Conservation (phyloP, 1,140 invertebrate species). For the Piezodorus guildinii region DNA sequence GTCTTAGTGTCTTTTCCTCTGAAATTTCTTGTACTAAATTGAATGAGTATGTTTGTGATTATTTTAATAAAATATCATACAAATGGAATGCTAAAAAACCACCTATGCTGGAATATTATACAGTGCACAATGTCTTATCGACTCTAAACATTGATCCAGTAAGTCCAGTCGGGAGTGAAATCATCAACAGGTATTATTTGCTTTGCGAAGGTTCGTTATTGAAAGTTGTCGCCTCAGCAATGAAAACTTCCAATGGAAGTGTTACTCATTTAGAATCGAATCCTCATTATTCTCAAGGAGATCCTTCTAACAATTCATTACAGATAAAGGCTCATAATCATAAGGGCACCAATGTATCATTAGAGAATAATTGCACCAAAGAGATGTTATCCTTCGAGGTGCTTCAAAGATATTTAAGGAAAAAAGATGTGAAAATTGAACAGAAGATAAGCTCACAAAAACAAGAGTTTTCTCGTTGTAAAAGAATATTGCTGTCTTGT, state of each 20-base stretch:
- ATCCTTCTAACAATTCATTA: too few species aligned
- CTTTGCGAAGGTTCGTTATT: background rate
- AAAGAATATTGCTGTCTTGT: background rate
- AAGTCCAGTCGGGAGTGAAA: background rate
- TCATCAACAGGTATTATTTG: conserved; percentile 1
- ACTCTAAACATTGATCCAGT: background rate
- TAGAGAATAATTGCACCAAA: too few species aligned
- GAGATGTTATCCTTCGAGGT: too few species aligned
- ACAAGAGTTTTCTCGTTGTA: background rate
- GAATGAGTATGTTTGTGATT: conserved; percentile 2
- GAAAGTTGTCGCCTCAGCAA: background rate
- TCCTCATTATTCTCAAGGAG: too few species aligned
- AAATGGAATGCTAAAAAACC: background rate
- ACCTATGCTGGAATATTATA: background rate
- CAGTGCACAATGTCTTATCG: background rate
- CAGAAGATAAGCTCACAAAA: background rate
- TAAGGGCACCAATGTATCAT: too few species aligned
- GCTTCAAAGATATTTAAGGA: too few species aligned
- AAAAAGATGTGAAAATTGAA: background rate
- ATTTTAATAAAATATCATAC: conserved; percentile 1
- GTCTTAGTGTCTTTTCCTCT: conserved; percentile 1
- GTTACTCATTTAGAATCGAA: too few species aligned
- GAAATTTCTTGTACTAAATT: background rate
- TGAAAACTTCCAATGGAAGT: too few species aligned
- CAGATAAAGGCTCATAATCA: too few species aligned